Evolutionary conservation across 2,113 vertebrate species (phyloP).

Genomic region (Heptranchias perlo): DNA sequence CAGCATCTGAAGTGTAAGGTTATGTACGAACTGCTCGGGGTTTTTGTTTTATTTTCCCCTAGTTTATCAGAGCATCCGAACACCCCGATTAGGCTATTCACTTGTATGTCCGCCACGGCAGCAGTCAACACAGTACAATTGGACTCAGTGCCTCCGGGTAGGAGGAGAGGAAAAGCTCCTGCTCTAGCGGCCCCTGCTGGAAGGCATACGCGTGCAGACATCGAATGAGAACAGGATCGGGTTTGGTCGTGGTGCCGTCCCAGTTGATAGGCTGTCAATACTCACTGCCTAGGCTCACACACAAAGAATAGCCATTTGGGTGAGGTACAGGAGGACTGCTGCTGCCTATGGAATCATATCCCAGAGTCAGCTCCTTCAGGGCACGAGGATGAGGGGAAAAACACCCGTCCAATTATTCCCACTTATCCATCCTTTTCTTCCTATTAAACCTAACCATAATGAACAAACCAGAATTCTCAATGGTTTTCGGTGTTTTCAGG

Average conservation of each 20-base stretch:
- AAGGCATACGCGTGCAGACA: neutral
- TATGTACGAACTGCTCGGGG: neutral
- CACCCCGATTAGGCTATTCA: neutral
- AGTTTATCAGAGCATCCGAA: neutral
- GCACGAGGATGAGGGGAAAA: neutral
- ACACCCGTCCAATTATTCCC: neutral
- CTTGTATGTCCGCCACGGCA: neutral
- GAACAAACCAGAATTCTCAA: neutral
- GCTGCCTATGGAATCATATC: neutral
- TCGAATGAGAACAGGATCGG: neutral
- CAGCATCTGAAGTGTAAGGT: no score
- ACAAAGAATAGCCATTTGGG: neutral
- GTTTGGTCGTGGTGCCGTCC: neutral
- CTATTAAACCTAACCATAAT: neutral
- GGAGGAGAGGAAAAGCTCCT: neutral
- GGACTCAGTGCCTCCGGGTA: neutral
- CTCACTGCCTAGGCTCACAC: neutral
- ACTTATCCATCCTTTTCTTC: neutral
- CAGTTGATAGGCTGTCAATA: neutral
- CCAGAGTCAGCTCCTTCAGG: neutral
- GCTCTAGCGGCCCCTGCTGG: neutral
- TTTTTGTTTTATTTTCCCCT: neutral
- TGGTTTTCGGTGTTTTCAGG: neutral
- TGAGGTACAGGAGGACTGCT: neutral
- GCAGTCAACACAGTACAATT: neutral